Conservation (phyloP, 2,888 invertebrate species). For the Calephelis perditalis region DNA sequence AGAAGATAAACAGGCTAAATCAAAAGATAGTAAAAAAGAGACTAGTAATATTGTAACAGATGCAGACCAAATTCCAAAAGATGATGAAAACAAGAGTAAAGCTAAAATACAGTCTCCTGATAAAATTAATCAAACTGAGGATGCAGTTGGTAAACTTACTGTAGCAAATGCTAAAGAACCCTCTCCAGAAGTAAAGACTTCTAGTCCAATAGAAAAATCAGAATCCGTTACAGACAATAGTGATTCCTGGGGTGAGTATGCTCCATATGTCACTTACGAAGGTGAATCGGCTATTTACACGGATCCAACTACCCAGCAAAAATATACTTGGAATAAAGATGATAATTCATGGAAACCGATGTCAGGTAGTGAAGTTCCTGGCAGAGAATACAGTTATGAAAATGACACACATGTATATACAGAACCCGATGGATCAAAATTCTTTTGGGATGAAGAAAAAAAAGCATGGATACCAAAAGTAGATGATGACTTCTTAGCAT, state of each 20-base stretch:
- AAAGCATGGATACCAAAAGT: slow-evolving; percentile 98
- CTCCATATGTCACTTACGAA: slow-evolving; percentile 83
- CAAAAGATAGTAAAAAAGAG: slow-evolving; percentile 10
- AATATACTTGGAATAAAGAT: slow-evolving; percentile 81
- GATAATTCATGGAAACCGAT: slow-evolving; percentile 66
- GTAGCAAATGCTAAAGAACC: too few species aligned
- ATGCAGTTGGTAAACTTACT: too few species aligned
- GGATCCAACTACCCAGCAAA: slow-evolving; percentile 82
- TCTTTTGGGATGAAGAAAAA: slow-evolving; percentile 94
- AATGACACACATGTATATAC: slow-evolving; percentile 88
- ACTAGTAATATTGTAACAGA: background rate
- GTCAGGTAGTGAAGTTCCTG: slow-evolving; percentile 45
- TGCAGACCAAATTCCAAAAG: background rate
- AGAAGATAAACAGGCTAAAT: slow-evolving; percentile 46
- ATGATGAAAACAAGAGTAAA: background rate
- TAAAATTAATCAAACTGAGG: too few species aligned
- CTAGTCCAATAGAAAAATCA: background rate
- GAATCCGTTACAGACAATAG: slow-evolving; percentile 3
- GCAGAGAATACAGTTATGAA: slow-evolving; percentile 82
- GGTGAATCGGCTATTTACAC: slow-evolving; percentile 85
- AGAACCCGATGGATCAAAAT: slow-evolving; percentile 92
- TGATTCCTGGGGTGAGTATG: slow-evolving; percentile 58
- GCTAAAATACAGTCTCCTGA: background rate
- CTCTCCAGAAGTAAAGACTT: background rate
- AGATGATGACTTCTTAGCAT: slow-evolving; percentile 97